Conservation (phyloP, 2,113 vertebrate genomes). For the Hiodon alosoides region DNA sequence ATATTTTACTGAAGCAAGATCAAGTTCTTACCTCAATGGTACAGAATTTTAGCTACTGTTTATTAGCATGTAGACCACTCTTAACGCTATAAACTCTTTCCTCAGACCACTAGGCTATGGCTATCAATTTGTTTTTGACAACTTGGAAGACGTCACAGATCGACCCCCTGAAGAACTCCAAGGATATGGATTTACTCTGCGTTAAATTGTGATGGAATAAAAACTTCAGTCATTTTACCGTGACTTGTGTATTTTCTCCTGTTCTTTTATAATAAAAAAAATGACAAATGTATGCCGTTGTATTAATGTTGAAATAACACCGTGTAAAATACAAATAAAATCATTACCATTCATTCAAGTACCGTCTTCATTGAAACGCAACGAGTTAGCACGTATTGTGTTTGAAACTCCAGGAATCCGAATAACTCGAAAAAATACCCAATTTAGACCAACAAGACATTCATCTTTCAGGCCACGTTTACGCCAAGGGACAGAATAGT, state of each 20-base stretch:
- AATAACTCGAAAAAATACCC: background rate
- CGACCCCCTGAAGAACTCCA: conserved; percentile 26
- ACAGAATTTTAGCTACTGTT: background rate
- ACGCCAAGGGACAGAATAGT: too few relatives aligned
- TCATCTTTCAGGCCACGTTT: too few relatives aligned
- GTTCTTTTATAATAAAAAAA: background rate
- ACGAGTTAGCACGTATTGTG: background rate
- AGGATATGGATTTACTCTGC: conserved; percentile 3
- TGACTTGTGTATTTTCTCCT: background rate
- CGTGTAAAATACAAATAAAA: conserved; percentile 12
- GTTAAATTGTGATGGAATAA: background rate
- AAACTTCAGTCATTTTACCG: background rate
- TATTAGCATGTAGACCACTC: background rate
- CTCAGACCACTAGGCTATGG: conserved; percentile 45
- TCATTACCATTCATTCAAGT: background rate
- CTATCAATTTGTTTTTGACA: conserved; percentile 30
- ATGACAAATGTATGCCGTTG: background rate
- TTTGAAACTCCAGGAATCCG: background rate
- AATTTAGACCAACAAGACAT: too few relatives aligned
- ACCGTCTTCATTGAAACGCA: background rate
- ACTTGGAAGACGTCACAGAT: conserved; percentile 31
- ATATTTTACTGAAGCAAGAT: background rate
- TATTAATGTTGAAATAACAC: background rate
- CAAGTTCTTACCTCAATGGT: background rate
- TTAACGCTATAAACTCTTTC: background rate